Conservation (phyloP, 2,113 vertebrate species). For the Muntiacus muntjak region DNA sequence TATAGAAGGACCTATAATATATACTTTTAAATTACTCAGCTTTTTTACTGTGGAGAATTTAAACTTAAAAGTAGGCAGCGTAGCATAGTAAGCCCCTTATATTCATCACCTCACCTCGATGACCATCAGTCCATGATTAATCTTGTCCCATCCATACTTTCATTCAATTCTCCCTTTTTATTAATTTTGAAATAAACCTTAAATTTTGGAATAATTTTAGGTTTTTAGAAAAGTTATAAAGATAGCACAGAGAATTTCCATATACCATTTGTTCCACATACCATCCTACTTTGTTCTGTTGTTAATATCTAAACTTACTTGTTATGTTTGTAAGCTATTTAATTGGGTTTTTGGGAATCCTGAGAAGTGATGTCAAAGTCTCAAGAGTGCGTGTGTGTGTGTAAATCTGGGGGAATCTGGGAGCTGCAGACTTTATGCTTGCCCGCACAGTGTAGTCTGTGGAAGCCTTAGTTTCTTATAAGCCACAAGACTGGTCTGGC, state of each 20-base stretch:
- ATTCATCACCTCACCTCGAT: background rate
- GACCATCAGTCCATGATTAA: background rate
- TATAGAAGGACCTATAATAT: background rate
- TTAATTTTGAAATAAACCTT: background rate
- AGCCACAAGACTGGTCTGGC: background rate
- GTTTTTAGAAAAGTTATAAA: background rate
- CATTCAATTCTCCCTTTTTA: background rate
- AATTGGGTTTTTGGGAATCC: background rate
- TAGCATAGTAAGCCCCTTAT: background rate
- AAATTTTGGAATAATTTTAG: background rate
- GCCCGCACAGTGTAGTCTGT: background rate
- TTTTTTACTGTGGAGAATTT: background rate
- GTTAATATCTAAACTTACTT: background rate
- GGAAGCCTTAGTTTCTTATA: background rate
- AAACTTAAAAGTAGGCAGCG: background rate
- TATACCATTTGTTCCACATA: background rate
- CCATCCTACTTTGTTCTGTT: background rate
- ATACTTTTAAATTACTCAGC: background rate
- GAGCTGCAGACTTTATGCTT: background rate
- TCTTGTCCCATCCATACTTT: background rate
- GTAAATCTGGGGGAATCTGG: background rate
- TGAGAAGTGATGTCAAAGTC: background rate
- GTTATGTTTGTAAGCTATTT: background rate
- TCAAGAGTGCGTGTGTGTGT: background rate
- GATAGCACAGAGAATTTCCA: background rate